Evolutionary conservation across 2,888 invertebrate genomes (phyloP).

Genomic region (Leptinotarsa haldemani): DNA sequence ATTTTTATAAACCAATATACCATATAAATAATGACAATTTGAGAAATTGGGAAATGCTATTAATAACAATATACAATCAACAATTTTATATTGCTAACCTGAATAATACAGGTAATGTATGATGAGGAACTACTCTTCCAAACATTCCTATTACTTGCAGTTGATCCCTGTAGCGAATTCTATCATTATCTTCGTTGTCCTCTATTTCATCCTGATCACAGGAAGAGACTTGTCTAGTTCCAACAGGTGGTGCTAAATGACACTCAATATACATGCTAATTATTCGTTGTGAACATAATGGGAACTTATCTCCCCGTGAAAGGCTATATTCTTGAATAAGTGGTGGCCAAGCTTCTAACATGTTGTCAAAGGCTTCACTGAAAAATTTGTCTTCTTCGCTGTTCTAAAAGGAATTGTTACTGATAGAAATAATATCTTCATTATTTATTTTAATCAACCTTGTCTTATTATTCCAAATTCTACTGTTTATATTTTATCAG

Average conservation of each 20-base stretch:
- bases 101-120: slow-evolving; percentile 75
- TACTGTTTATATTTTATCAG: too few relatives aligned
- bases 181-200: slow-evolving; percentile 75
- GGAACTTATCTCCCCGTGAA: slow-evolving; percentile 61
- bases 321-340: slow-evolving; percentile 63
- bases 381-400: slow-evolving; percentile 69
- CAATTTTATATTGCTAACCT: slow-evolving; percentile 60
- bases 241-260: slow-evolving; percentile 86
- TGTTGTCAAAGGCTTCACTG: slow-evolving; percentile 76
- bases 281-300: slow-evolving; percentile 68
- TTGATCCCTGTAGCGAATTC: slow-evolving; percentile 76
- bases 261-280: slow-evolving; percentile 85
- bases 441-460: too few relatives aligned
- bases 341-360: slow-evolving; percentile 77
- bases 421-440: neutral
- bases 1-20: too few relatives aligned
- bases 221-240: slow-evolving; percentile 68
- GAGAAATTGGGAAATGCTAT: neutral
- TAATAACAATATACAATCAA: neutral
- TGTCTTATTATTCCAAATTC: too few relatives aligned
- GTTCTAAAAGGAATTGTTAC: slow-evolving; percentile 60
- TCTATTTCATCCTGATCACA: slow-evolving; percentile 71
- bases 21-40: too few relatives aligned
- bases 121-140: slow-evolving; percentile 73
- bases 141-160: slow-evolving; percentile 79